A percentile compares a stretch with the other conserved stretches of the same genome.
phyloP scores from a whole-genome alignment of 1,140 invertebrate species.

The Magallana angulata region DNA sequence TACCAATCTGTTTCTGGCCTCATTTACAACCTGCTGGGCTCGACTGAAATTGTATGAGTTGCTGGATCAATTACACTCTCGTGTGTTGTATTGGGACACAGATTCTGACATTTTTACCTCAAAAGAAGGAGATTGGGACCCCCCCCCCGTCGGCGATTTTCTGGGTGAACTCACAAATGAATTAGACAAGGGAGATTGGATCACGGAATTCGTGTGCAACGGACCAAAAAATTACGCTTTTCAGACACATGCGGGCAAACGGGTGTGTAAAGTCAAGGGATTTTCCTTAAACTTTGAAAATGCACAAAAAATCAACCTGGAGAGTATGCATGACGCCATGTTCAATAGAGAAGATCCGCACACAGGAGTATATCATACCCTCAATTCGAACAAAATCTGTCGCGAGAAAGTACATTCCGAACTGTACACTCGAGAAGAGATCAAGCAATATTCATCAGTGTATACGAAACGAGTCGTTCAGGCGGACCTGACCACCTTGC shows the following conservation, averaged over 20 bases:
- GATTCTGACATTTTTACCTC: slow-evolving; percentile 64
- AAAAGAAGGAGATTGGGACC: neutral
- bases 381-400: slow-evolving; percentile 23
- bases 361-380: neutral
- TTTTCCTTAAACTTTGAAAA: too few species aligned
- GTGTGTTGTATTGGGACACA: slow-evolving; percentile 79
- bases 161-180: slow-evolving; percentile 57
- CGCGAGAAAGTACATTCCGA: neutral
- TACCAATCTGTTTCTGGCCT: slow-evolving; percentile 75
- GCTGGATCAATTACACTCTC: slow-evolving; percentile 69
- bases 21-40: slow-evolving; percentile 77
- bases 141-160: slow-evolving; percentile 45
- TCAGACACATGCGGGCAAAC: too few species aligned
- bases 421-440: slow-evolving; percentile 31
- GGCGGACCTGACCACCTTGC: too few species aligned
- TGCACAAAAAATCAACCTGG: slow-evolving; percentile 42
- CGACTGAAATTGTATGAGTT: slow-evolving; percentile 77
- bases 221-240: too few species aligned
- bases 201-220: neutral
- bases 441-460: too few species aligned
- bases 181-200: slow-evolving; percentile 31
- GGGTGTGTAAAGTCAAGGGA: too few species aligned
- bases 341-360: neutral
- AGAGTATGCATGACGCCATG: slow-evolving; percentile 34
- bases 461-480: too few species aligned